A percentile compares a stretch with the other conserved stretches of the same genome.
Conservation (phyloP, 2,113 vertebrate species). For the Cervus canadensis region DNA sequence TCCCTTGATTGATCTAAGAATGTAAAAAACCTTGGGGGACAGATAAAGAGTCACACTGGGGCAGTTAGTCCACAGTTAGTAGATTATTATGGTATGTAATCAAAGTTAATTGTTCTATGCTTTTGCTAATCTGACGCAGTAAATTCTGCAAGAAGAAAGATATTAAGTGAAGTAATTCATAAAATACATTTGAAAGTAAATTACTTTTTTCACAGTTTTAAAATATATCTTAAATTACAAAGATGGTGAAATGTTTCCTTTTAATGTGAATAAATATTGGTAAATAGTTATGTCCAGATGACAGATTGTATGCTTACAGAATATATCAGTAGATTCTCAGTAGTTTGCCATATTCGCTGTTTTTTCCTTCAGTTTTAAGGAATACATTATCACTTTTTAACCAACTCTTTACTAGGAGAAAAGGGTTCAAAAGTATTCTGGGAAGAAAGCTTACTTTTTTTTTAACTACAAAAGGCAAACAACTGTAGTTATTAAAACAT, state of each 20-base stretch:
- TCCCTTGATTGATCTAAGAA: not conserved
- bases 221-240: not conserved
- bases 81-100: not conserved
- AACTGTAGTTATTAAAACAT: not conserved
- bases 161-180: not conserved
- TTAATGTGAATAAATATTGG: not conserved
- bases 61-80: not conserved
- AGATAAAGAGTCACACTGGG: not conserved
- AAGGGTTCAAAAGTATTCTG: not conserved
- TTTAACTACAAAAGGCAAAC: not conserved
- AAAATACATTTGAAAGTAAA: not conserved
- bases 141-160: not conserved
- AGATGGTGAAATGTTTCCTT: not conserved
- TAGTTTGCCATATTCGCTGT: not conserved
- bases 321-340: no score
- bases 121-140: not conserved
- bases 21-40: not conserved
- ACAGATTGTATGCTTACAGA: no score
- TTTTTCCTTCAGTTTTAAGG: not conserved
- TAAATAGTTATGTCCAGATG: no score
- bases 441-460: not conserved
- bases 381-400: not conserved
- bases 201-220: not conserved
- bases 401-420: not conserved
- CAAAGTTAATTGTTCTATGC: not conserved